Conservation (phyloP, 30 jellyfish, hydroid and myxozoan genomes). For the Hydra vulgaris region DNA sequence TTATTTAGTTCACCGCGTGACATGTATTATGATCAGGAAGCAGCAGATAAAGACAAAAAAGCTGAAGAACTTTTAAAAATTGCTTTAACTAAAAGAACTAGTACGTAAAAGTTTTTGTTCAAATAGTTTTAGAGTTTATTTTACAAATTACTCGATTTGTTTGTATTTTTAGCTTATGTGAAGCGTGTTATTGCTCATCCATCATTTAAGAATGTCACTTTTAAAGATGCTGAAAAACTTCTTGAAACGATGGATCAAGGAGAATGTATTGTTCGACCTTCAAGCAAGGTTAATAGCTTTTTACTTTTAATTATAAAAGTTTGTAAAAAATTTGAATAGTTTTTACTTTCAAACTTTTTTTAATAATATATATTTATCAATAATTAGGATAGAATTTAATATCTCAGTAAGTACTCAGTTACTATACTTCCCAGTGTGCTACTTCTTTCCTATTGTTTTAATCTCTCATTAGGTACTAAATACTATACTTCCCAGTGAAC, state of each 20-base stretch:
- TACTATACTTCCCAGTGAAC: too few species aligned
- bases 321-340: too few species aligned
- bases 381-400: too few species aligned
- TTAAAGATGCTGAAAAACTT: conserved; percentile 83
- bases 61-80: conserved; percentile 44
- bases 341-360: too few species aligned
- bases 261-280: conserved; percentile 89
- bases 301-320: background rate
- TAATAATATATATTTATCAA: too few species aligned
- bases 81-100: conserved; percentile 67
- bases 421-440: too few species aligned
- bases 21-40: conserved; percentile 76
- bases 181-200: conserved; percentile 95
- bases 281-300: conserved; percentile 65
- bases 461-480: too few species aligned
- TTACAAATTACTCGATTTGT: background rate
- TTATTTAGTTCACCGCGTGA: conserved; percentile 69
- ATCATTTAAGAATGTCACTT: conserved; percentile 76
- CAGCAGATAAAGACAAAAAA: conserved; percentile 79
- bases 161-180: conserved; percentile 46
- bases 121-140: background rate
- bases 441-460: too few species aligned
- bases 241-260: conserved; percentile 71
- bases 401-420: too few species aligned
- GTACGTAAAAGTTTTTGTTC: conserved; percentile 17